Evolutionary conservation across 2,797 vertebrate species (phyloP), one percentile per base, ranked within the genome.

Genomic region (Chromis chromis): DNA sequence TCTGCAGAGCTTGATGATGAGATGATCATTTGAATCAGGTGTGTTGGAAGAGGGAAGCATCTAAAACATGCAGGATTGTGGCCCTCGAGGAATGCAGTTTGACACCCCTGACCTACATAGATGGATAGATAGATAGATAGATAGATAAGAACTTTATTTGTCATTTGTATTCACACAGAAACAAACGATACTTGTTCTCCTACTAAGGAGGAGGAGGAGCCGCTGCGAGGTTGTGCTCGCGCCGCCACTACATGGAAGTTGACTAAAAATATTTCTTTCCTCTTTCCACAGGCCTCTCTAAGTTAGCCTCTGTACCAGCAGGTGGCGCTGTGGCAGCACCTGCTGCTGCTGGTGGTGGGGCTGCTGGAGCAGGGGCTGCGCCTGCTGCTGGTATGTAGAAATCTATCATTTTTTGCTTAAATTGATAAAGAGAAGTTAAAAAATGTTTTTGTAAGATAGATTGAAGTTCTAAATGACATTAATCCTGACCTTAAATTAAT

Each of bases 261-360:
- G 17, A 2, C 22, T 65, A 27, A 64, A 57, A 52, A 6, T 19
- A 14, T 67, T 14, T 55, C 0, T 61, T 10, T 4, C 1, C 5
- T 28, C 56, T 40, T 48, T 55, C 46, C 46, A 1, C 73, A 96
- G 96, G 96, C 84, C 94, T 96, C 72, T 92, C 94, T 24, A 96
- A 96, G 91, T 91, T 96, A 80, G 86, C 94, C 93, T 96, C 95
- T 64, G 95, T 96, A 82, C 95, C 96, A 95, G 94, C 94, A 82
- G 96, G 95, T 88, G 93, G 94, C 50, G 94, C 93, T 90, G 93
- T 93, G 19, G 91, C 84, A 3, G 91, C 93, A 66, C 91, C 95
- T 80, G 84, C 91, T 0, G 87, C 91, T n/a, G 82, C 91, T 74
- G 90, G 44, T 55, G 92, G 85, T 60, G 93, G 88, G n/a, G 89